These are phyloP conservation scores for Brienomyrus longianalis DNA, from an alignment of 2,113 vertebrate genomes.

Conservation along the genomic window DNA sequence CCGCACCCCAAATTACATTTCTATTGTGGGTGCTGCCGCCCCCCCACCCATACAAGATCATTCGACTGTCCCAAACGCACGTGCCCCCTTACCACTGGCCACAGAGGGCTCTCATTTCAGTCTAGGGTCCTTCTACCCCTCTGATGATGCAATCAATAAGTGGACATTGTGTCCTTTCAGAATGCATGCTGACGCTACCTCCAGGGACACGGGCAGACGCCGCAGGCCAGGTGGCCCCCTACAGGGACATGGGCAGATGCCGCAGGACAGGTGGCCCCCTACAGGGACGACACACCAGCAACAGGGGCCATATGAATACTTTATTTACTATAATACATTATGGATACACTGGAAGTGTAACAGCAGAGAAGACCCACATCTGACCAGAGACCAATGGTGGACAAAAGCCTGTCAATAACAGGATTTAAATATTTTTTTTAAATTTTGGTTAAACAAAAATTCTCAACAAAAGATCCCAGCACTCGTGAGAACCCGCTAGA, in stretches of 20 bases:
- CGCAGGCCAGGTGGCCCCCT: not conserved
- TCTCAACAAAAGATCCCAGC: not conserved
- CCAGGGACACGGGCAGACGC: conserved; percentile 6
- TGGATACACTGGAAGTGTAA: not conserved
- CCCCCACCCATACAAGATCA: conserved; percentile 41
- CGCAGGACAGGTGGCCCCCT: not conserved
- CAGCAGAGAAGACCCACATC: not conserved
- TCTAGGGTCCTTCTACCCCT: not conserved
- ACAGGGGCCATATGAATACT: conserved; percentile 25
- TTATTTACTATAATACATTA: conserved; percentile 19
- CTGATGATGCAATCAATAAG: conserved; percentile 59
- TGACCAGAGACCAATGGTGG: not conserved
- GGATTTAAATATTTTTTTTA: not conserved
- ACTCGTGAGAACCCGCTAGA: not conserved
- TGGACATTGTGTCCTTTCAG: conserved; percentile 60
- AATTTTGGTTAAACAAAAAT: not conserved
- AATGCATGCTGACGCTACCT: conserved; percentile 36
- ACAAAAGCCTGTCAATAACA: not conserved
- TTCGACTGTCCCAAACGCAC: conserved; percentile 46
- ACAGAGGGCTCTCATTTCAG: conserved; percentile 37
- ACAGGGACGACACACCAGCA: not conserved
- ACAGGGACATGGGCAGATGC: not conserved
- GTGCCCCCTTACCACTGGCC: conserved; percentile 40
- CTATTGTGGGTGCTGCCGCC: conserved; percentile 18
- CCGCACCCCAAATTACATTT: conserved; percentile 7